These are phyloP conservation scores for Burhinus bistriatus DNA, from an alignment of 2,113 vertebrate genomes.

Conservation along the genomic window DNA sequence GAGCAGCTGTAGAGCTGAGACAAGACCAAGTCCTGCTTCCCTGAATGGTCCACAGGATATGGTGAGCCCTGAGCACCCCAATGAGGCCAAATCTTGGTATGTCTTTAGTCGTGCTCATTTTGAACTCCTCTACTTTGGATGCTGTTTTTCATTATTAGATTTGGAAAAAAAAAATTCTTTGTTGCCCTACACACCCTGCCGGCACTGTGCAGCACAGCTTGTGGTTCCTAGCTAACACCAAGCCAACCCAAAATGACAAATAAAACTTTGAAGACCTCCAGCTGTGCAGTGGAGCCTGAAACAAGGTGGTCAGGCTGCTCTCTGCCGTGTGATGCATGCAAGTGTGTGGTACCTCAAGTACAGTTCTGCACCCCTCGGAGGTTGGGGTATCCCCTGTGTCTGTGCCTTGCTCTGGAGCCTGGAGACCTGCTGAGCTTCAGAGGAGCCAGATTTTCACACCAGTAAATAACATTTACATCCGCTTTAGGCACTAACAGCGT, in stretches of 20 bases:
- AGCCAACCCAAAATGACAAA: not conserved
- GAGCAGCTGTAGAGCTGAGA: not conserved
- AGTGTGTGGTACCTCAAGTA: not conserved
- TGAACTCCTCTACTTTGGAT: not conserved
- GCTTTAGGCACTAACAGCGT: not conserved
- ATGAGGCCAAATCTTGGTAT: not conserved
- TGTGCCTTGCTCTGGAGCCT: not conserved
- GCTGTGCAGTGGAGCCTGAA: not conserved
- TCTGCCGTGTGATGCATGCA: not conserved
- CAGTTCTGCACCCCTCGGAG: not conserved
- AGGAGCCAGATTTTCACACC: not conserved
- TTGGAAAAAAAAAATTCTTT: no score
- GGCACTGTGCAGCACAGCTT: not conserved
- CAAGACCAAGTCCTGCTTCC: not conserved
- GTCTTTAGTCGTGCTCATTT: rapidly evolving
- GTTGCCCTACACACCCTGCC: not conserved
- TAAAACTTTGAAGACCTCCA: not conserved
- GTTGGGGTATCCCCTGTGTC: not conserved
- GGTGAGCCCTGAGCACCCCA: not conserved
- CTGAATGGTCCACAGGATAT: rapidly evolving
- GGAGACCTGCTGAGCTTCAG: not conserved
- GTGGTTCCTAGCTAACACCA: not conserved
- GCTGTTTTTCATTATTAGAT: not conserved
- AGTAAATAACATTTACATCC: not conserved
- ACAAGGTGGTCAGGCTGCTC: not conserved